Evolutionary conservation across 2,113 vertebrate species (phyloP).

Genomic region (Centropus unirufus): DNA sequence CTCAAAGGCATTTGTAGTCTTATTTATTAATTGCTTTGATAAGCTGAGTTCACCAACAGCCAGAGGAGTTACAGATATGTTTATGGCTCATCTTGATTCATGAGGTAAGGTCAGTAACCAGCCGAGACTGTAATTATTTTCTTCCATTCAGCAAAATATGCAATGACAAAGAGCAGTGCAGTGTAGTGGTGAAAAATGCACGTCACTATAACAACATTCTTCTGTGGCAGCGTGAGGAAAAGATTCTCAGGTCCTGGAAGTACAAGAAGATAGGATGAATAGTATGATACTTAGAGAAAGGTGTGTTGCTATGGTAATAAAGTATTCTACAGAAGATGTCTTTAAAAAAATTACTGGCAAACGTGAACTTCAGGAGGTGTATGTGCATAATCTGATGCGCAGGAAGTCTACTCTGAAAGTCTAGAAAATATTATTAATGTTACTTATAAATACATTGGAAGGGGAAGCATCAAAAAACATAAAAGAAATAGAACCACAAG

Average conservation of each 20-base stretch:
- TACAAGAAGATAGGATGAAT: not conserved
- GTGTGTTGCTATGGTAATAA: not conserved
- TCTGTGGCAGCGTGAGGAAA: not conserved
- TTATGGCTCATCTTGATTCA: conserved; percentile 53
- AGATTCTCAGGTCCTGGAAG: not conserved
- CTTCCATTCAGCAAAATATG: conserved; percentile 44
- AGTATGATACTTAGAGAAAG: not conserved
- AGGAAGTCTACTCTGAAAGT: not conserved
- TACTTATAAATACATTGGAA: not conserved
- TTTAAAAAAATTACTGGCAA: not conserved
- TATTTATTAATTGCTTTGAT: conserved; percentile 23
- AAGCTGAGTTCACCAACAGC: not conserved
- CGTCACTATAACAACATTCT: not conserved
- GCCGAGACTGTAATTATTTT: conserved; percentile 45
- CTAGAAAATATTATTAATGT: not conserved
- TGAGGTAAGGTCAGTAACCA: conserved; percentile 18
- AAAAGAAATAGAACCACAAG: not conserved
- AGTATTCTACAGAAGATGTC: not conserved
- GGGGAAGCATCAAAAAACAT: not conserved
- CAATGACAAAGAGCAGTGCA: conserved; percentile 17
- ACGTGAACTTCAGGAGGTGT: not conserved
- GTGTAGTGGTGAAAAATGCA: conserved; percentile 30
- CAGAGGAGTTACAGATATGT: conserved; percentile 22
- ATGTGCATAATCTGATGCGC: not conserved
- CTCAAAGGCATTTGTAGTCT: not conserved